A percentile compares a stretch with the other conserved stretches of the same genome.
phyloP scores from a whole-genome alignment of 2,888 invertebrate species.

The Teinopalpus imperialis region DNA sequence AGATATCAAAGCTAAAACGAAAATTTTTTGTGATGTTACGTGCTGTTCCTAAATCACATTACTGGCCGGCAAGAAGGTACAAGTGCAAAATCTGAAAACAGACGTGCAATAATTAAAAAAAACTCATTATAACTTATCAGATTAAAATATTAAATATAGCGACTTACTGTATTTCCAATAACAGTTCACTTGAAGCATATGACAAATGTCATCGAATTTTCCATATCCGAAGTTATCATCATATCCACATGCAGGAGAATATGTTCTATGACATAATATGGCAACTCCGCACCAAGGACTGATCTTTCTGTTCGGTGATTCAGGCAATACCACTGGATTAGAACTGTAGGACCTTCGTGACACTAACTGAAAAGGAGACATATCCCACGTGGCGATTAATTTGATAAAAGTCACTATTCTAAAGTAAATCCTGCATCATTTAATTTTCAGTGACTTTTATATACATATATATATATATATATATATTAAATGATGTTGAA shows the following conservation, averaged over 20 bases:
- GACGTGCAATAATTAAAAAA: conserved; percentile 18
- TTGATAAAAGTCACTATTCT: background rate
- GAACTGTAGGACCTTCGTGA: conserved; percentile 40
- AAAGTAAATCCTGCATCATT: too few relatives aligned
- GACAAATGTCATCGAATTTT: conserved; percentile 60
- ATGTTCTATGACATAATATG: conserved; percentile 43
- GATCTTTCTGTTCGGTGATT: conserved; percentile 28
- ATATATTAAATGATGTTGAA: too few relatives aligned
- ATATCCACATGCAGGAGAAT: conserved; percentile 50
- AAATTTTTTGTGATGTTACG: too few relatives aligned
- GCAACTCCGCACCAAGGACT: conserved; percentile 57
- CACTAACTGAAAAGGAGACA: conserved; percentile 42
- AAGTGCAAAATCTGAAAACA: conserved; percentile 54
- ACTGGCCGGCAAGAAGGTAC: conserved; percentile 44
- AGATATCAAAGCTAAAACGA: conserved; percentile 1
- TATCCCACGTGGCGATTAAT: conserved; percentile 26
- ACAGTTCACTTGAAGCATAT: conserved; percentile 62
- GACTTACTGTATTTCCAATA: conserved; percentile 63
- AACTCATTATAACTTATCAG: too few relatives aligned
- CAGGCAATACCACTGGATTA: conserved; percentile 28
- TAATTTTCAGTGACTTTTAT: too few relatives aligned
- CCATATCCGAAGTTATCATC: conserved; percentile 59
- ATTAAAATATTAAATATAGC: too few relatives aligned
- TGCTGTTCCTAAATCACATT: conserved; percentile 22
- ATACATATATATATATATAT: too few relatives aligned